phyloP scores from a whole-genome alignment of 2,113 vertebrate species.

The Odobenus rosmarus region DNA sequence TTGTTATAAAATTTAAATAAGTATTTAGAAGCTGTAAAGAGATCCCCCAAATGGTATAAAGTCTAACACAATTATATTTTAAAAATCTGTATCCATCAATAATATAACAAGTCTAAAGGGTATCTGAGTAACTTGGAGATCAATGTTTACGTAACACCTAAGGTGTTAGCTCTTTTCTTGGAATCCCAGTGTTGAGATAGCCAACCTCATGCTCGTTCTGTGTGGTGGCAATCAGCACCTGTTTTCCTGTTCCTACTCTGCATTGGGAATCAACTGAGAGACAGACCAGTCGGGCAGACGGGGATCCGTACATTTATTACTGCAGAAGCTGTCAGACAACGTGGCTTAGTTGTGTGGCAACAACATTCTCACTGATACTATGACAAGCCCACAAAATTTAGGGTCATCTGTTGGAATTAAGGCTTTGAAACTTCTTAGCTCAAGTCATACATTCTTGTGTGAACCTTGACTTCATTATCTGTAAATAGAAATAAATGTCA shows the following conservation, averaged over 20 bases:
- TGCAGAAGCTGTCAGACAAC: not conserved
- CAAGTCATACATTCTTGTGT: not conserved
- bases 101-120: not conserved
- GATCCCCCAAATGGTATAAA: not conserved
- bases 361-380: not conserved
- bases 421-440: not conserved
- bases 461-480: not conserved
- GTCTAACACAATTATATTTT: not conserved
- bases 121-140: not conserved
- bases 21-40: not conserved
- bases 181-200: not conserved
- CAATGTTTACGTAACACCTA: not conserved
- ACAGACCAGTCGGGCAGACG: no score
- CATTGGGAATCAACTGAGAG: not conserved
- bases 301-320: not conserved
- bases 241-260: not conserved
- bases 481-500: not conserved
- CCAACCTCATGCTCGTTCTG: no score
- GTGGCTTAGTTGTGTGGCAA: not conserved
- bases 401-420: not conserved
- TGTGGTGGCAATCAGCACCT: accelerated
- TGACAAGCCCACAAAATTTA: not conserved
- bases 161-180: not conserved
- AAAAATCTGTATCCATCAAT: not conserved
- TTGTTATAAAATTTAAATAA: not conserved